phyloP scores from a whole-genome alignment of 37 sponge, comb jelly and placozoan species.

The Bolinopsis microptera region DNA sequence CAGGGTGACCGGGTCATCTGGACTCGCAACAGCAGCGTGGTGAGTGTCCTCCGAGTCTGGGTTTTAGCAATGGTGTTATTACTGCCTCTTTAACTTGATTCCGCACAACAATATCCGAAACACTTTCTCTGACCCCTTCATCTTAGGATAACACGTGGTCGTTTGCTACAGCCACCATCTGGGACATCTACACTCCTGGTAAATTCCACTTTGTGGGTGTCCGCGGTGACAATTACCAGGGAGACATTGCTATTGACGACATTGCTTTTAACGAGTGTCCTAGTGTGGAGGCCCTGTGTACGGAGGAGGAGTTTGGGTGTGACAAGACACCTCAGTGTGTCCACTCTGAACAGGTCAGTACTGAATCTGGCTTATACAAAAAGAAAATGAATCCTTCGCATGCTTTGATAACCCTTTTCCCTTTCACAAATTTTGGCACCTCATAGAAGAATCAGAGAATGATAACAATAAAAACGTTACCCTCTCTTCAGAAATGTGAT shows the following conservation, averaged over 20 bases:
- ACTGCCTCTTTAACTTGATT: too few relatives aligned
- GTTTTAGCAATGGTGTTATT: too few relatives aligned
- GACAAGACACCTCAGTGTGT: conserved; percentile 60
- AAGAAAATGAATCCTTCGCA: too few relatives aligned
- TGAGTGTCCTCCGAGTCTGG: too few relatives aligned
- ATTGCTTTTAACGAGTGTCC: conserved; percentile 56
- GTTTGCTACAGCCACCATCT: conserved; percentile 60
- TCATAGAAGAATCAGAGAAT: too few relatives aligned
- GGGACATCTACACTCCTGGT: conserved; percentile 64
- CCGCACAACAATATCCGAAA: too few relatives aligned
- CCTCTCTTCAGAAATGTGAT: conserved; percentile 57
- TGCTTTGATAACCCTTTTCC: too few relatives aligned
- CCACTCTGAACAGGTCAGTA: conserved; percentile 46
- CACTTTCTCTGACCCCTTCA: too few relatives aligned
- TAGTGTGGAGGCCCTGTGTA: conserved; percentile 26
- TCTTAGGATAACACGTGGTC: conserved; percentile 60
- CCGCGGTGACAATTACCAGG: conserved; percentile 44
- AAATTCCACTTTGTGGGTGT: conserved; percentile 53
- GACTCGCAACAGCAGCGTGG: conserved; percentile 24
- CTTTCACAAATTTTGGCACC: too few relatives aligned
- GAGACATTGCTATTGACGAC: conserved; percentile 56
- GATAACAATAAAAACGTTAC: too few relatives aligned
- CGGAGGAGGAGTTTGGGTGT: conserved; percentile 62
- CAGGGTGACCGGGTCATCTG: conserved; percentile 39
- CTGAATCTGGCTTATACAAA: too few relatives aligned